Percentiles rank a stretch among this genome's conserved stretches.
Conservation (phyloP, 2,888 invertebrate species). For the Agonopterix heracliana region DNA sequence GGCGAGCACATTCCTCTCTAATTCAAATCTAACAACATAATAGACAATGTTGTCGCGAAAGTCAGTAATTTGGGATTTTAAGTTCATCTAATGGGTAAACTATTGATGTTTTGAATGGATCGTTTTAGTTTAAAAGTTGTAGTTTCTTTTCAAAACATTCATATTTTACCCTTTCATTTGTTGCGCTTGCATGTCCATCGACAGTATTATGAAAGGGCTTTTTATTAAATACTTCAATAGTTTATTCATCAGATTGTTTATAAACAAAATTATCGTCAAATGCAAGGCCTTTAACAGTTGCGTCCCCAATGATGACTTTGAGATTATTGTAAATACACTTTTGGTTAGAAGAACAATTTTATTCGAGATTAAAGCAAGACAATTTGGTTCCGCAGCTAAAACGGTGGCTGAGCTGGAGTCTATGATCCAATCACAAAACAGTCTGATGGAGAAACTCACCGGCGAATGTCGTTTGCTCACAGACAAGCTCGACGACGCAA, state of each 20-base stretch:
- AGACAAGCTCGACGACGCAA: conserved; percentile 92
- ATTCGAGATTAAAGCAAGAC: conserved; percentile 56
- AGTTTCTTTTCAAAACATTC: conserved; percentile 63
- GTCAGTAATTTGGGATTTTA: conserved; percentile 1
- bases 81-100: conserved; percentile 65
- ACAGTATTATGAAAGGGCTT: conserved; percentile 64
- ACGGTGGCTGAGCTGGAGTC: conserved; percentile 93
- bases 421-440: conserved; percentile 93
- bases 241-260: conserved; percentile 81
- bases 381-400: conserved; percentile 82
- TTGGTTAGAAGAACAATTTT: background rate
- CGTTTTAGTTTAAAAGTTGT: background rate
- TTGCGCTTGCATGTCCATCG: conserved; percentile 60
- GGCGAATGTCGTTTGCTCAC: conserved; percentile 92
- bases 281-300: background rate
- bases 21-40: conserved; percentile 11
- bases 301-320: background rate
- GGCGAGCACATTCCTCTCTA: conserved; percentile 15
- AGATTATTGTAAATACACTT: background rate
- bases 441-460: conserved; percentile 94
- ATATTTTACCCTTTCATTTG: conserved; percentile 74
- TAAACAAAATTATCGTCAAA: background rate
- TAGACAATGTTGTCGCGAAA: conserved; percentile 3
- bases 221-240: conserved; percentile 73
- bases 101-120: conserved; percentile 71